These are phyloP conservation scores for Drosophila tani DNA, from an alignment of 1,140 invertebrate genomes.

Conservation along the genomic window DNA sequence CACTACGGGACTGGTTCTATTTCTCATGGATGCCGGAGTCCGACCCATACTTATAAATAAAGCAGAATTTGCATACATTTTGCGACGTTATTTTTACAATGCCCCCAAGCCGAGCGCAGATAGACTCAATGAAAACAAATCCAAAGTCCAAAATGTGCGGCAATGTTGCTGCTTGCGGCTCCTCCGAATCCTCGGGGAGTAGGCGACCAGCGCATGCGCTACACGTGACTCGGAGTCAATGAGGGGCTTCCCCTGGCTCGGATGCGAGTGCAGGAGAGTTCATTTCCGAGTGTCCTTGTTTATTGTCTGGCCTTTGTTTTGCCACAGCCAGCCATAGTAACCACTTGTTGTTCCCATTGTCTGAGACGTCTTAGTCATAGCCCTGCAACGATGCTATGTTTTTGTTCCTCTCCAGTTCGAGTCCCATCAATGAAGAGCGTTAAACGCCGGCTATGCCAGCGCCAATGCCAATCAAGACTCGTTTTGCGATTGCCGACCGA, in stretches of 20 bases:
- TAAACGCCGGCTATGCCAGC: constrained; percentile 38
- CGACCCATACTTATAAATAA: constrained; percentile 46
- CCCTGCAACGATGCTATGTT: constrained; percentile 44
- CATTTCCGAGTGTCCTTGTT: constrained; percentile 19
- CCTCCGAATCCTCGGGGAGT: constrained; percentile 15
- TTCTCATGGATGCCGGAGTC: constrained; percentile 9
- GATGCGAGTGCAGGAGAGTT: background rate
- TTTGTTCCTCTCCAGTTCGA: constrained; percentile 34
- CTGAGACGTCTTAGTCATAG: constrained; percentile 14
- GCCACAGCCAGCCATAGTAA: constrained; percentile 35
- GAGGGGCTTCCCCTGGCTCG: constrained; percentile 15
- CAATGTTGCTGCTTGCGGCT: constrained; percentile 34
- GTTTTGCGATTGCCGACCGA: constrained; percentile 57
- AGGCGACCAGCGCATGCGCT: constrained; percentile 53
- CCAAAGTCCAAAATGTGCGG: constrained; percentile 76
- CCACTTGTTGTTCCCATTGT: constrained; percentile 10
- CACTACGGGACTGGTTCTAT: background rate
- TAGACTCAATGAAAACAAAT: constrained; percentile 67
- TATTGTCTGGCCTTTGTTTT: constrained; percentile 45
- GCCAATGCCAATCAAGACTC: constrained; percentile 72
- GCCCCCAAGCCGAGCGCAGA: constrained; percentile 38
- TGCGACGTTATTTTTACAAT: constrained; percentile 56
- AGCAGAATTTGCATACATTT: constrained; percentile 53
- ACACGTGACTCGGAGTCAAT: constrained; percentile 2
- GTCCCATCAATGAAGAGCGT: constrained; percentile 69